Conservation (phyloP, 2,888 invertebrate genomes). For the Acleris cristana region DNA sequence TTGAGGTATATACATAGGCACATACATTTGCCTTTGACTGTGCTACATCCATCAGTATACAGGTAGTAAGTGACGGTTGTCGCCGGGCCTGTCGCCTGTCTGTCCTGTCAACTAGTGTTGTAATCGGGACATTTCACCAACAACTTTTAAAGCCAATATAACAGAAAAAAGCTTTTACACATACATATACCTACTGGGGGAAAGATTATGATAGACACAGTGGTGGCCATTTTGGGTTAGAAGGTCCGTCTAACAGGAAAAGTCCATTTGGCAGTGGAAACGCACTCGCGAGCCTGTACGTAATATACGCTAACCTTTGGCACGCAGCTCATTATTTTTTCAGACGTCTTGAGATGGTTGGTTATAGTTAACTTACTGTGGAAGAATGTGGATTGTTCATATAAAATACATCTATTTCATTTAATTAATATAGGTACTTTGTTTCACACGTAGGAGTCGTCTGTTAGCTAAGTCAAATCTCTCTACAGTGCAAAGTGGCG, state of each 20-base stretch:
- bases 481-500: background rate
- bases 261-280: constrained; percentile 61
- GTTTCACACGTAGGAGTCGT: too few species aligned
- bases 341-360: background rate
- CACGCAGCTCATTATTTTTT: constrained; percentile 50
- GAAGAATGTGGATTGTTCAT: too few species aligned
- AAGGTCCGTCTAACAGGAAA: constrained; percentile 55
- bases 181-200: constrained; percentile 19
- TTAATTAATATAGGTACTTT: too few species aligned
- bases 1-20: too few species aligned
- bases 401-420: too few species aligned
- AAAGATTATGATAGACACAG: constrained; percentile 41
- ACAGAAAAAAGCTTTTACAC: constrained; percentile 50
- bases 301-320: constrained; percentile 55
- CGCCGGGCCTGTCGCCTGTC: constrained; percentile 14
- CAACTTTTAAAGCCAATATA: constrained; percentile 38
- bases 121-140: constrained; percentile 43
- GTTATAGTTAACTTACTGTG: background rate
- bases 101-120: constrained; percentile 40
- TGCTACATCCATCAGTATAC: background rate
- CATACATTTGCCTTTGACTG: too few species aligned
- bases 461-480: too few species aligned
- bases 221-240: constrained; percentile 45
- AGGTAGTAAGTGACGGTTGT: constrained; percentile 4
- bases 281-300: constrained; percentile 52